Percentiles rank a stretch among this genome's conserved stretches.
Conservation (phyloP, 30 jellyfish, hydroid and myxozoan genomes). For the Chrysaora quinquecirrha region DNA sequence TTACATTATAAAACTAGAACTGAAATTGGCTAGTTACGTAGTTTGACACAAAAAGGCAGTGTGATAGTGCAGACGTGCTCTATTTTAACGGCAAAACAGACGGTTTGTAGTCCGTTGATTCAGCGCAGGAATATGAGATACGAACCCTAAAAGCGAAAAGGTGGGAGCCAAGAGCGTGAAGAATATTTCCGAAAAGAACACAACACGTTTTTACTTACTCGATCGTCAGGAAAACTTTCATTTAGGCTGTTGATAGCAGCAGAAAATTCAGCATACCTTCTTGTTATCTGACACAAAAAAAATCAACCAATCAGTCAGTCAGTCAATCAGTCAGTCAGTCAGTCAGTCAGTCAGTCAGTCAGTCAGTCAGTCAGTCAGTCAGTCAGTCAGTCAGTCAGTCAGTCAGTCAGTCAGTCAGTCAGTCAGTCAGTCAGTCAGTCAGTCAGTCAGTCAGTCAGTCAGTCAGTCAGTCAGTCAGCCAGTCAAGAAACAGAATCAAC, state of each 20-base stretch:
- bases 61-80: too few species aligned
- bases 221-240: conserved; percentile 93
- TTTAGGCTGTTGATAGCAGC: conserved; percentile 92
- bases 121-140: too few species aligned
- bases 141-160: too few species aligned
- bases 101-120: too few species aligned
- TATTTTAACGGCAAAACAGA: too few species aligned
- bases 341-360: background rate
- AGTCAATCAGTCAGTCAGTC: background rate
- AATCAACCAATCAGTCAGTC: background rate
- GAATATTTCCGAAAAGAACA: too few species aligned
- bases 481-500: too few species aligned
- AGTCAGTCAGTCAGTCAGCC: background rate
- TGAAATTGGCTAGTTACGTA: too few species aligned
- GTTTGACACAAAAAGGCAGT: too few species aligned
- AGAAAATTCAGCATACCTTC: conserved; percentile 96
- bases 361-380: background rate
- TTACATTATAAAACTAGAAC: too few species aligned
- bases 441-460: background rate
- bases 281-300: conserved; percentile 68
- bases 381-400: background rate
- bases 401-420: background rate
- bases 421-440: background rate
- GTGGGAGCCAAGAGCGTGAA: too few species aligned
- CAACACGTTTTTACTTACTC: too few species aligned